Evolutionary conservation across 2,113 vertebrate species (phyloP).

Genomic region (Thunnus maccoyii): DNA sequence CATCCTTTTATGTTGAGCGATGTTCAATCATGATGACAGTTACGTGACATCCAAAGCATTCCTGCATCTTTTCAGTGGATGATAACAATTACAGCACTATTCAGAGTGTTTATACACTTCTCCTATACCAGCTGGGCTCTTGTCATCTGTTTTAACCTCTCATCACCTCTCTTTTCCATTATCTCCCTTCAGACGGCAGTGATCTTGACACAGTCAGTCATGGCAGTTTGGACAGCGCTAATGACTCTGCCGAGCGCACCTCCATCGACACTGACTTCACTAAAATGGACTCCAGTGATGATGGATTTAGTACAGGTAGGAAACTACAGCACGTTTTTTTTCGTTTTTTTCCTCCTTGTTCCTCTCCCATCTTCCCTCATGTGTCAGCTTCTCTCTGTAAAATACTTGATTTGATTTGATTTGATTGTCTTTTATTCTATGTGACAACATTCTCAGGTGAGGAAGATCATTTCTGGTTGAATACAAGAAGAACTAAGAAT

Average conservation of each 20-base stretch:
- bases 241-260: constrained; percentile 87
- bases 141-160: constrained; percentile 33
- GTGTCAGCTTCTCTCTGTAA: neutral
- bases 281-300: constrained; percentile 90
- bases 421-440: neutral
- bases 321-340: neutral
- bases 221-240: constrained; percentile 90
- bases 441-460: neutral
- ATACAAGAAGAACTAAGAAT: too few relatives aligned
- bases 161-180: constrained; percentile 33
- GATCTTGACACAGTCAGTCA: constrained; percentile 91
- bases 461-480: too few relatives aligned
- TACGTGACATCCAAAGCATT: constrained; percentile 20
- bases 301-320: constrained; percentile 90
- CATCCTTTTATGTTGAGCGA: neutral
- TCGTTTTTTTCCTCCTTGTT: neutral
- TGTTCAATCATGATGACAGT: constrained; percentile 9
- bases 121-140: neutral
- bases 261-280: constrained; percentile 89
- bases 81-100: constrained; percentile 11
- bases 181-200: constrained; percentile 86
- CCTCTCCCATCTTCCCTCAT: neutral
- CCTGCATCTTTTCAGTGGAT: constrained; percentile 6
- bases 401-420: constrained; percentile 17
- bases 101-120: constrained; percentile 6